These are phyloP conservation scores for Syrmaticus mikado DNA, from an alignment of 2,113 vertebrate genomes.

Conservation along the genomic window DNA sequence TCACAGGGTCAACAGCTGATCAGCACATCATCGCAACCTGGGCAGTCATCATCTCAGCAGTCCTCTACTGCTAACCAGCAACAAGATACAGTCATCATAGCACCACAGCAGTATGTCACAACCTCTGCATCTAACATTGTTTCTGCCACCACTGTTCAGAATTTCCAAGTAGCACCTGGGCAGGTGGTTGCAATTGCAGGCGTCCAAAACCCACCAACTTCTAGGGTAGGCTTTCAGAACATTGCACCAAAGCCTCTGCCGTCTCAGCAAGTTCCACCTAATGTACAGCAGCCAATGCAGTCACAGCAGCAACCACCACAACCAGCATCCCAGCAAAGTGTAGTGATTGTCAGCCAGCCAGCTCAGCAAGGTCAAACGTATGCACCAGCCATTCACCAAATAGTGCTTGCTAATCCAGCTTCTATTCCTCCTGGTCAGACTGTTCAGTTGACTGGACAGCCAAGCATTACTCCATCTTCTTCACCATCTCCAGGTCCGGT, in stretches of 20 bases:
- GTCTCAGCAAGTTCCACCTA: conserved; percentile 82
- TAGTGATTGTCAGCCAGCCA: conserved; percentile 93
- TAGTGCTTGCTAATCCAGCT: conserved; percentile 93
- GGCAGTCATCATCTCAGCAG: conserved; percentile 82
- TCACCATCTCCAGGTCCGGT: conserved; percentile 82
- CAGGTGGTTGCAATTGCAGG: conserved; percentile 88
- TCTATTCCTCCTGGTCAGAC: conserved; percentile 86
- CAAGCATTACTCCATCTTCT: conserved; percentile 84
- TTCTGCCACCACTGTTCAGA: conserved; percentile 87
- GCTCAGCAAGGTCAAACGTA: conserved; percentile 91
- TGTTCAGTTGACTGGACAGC: conserved; percentile 90
- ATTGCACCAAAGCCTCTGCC: conserved; percentile 95
- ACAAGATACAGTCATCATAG: conserved; percentile 86
- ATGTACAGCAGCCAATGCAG: conserved; percentile 80
- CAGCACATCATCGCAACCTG: conserved; percentile 78
- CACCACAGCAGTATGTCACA: conserved; percentile 85
- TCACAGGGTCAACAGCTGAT: conserved; percentile 86
- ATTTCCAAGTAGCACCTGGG: conserved; percentile 88
- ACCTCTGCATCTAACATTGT: conserved; percentile 82
- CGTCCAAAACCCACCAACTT: conserved; percentile 85
- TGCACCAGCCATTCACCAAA: conserved; percentile 96
- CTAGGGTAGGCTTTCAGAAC: conserved; percentile 95
- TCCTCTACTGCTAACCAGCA: conserved; percentile 81
- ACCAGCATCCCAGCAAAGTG: conserved; percentile 87
- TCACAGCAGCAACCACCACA: conserved; percentile 80